A percentile compares a stretch with the other conserved stretches of the same genome.
Evolutionary conservation across 2,888 invertebrate genomes (phyloP).

Genomic region (Euzophera pinguis): DNA sequence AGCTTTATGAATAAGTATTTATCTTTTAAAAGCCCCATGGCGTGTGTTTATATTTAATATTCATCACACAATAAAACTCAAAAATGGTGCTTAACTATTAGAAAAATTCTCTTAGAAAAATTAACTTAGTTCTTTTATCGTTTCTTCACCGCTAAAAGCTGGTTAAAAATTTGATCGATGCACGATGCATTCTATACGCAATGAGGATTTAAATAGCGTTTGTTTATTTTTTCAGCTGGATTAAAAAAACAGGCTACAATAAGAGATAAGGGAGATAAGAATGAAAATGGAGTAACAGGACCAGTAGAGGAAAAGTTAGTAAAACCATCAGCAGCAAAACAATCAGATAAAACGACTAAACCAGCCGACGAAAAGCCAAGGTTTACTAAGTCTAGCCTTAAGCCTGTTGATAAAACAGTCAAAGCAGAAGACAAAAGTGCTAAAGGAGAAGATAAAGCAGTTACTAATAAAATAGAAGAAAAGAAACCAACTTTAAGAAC

Average conservation of each 20-base stretch:
- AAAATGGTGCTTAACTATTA: no score
- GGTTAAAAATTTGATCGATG: no score
- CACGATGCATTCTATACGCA: no score
- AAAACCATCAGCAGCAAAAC: constrained; percentile 65
- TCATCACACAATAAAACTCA: no score
- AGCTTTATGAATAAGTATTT: no score
- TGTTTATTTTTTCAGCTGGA: constrained; percentile 46
- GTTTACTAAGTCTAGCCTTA: constrained; percentile 50
- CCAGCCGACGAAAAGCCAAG: constrained; percentile 59
- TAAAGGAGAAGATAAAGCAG: constrained; percentile 30
- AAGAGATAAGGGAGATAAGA: constrained; percentile 63
- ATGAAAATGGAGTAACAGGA: constrained; percentile 59
- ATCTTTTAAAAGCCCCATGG: no score
- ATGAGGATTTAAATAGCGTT: no score
- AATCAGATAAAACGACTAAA: constrained; percentile 50
- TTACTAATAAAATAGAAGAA: constrained; percentile 37
- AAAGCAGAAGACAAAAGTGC: constrained; percentile 38
- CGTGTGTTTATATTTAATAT: no score
- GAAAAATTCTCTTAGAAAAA: no score
- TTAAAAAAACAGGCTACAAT: constrained; percentile 71
- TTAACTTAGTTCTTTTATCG: no score
- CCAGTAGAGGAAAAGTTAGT: constrained; percentile 62
- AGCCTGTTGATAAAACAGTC: constrained; percentile 37
- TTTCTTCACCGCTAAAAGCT: no score
- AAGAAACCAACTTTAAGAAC: constrained; percentile 52